Evolutionary conservation across 2,113 vertebrate genomes (phyloP).

Genomic region (Xiphias gladius): DNA sequence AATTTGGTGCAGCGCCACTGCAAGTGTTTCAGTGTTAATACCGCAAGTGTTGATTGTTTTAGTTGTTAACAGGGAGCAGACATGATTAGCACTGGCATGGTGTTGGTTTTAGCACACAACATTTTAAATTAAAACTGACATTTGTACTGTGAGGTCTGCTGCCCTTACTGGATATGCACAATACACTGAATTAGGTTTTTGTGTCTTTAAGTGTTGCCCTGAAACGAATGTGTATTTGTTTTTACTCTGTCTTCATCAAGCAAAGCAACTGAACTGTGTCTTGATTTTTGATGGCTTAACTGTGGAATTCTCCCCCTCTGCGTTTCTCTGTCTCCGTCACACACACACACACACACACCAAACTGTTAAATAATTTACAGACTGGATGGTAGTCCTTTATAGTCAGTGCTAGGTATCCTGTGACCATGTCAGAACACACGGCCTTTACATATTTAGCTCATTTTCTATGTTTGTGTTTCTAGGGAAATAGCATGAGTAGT

Average conservation of each 20-base stretch:
- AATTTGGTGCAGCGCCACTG: not conserved
- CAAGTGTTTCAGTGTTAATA: not conserved
- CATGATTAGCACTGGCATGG: not conserved
- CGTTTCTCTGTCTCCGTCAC: not conserved
- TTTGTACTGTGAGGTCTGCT: not conserved
- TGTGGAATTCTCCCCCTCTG: conserved; percentile 11
- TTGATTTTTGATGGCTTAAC: conserved; percentile 36
- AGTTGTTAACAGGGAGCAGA: not conserved
- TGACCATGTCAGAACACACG: conserved; percentile 23
- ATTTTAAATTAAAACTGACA: conserved; percentile 22
- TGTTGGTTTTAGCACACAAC: not conserved
- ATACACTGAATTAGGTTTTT: not conserved
- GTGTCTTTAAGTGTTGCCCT: not conserved
- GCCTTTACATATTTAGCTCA: conserved; percentile 6
- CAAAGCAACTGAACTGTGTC: not conserved
- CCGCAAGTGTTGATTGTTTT: not conserved
- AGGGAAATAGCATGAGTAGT: not conserved
- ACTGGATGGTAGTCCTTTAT: conserved; percentile 18
- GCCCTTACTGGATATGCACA: not conserved
- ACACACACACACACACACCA: conserved; percentile 5
- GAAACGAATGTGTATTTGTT: conserved; percentile 3
- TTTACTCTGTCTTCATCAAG: conserved; percentile 5
- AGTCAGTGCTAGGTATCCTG: conserved; percentile 16
- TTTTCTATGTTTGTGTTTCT: conserved; percentile 4
- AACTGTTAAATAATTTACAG: conserved; percentile 71